Conservation (phyloP, 2,113 vertebrate species). For the Channa argus region DNA sequence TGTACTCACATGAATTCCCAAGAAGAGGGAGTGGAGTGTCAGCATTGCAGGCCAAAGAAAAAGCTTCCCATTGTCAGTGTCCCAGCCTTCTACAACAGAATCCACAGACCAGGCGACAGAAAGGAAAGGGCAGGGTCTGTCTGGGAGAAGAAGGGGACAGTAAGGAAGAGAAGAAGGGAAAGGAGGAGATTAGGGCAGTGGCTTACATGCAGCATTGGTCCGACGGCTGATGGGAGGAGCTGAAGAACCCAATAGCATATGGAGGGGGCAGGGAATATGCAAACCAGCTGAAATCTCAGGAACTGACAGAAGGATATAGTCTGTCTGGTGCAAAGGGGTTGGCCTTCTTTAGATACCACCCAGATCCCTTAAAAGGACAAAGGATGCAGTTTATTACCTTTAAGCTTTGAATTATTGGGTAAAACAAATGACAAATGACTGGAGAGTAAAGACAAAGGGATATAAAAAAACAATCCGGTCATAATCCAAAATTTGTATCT, state of each 20-base stretch:
- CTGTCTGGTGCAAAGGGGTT: constrained; percentile 78
- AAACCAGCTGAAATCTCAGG: constrained; percentile 55
- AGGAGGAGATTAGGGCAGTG: constrained; percentile 59
- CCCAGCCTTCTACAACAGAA: constrained; percentile 53
- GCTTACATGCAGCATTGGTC: constrained; percentile 61
- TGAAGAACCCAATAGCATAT: constrained; percentile 57
- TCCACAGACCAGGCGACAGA: constrained; percentile 58
- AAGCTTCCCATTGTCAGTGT: constrained; percentile 69
- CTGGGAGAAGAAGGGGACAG: constrained; percentile 69
- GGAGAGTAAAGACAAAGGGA: constrained; percentile 7
- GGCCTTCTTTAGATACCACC: constrained; percentile 54
- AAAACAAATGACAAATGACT: constrained; percentile 17
- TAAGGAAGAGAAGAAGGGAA: constrained; percentile 63
- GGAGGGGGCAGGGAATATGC: constrained; percentile 59
- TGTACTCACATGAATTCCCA: constrained; percentile 80
- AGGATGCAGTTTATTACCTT: constrained; percentile 47
- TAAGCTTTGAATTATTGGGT: constrained; percentile 18
- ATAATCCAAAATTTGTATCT: background rate
- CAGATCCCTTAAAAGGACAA: constrained; percentile 71
- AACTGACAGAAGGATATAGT: constrained; percentile 42
- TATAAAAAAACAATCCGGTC: background rate
- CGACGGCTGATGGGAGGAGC: constrained; percentile 55
- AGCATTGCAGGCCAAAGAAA: constrained; percentile 62
- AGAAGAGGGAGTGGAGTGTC: constrained; percentile 60
- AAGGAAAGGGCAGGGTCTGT: constrained; percentile 80